A percentile compares a stretch with the other conserved stretches of the same genome.
Evolutionary conservation across 2,888 invertebrate species (phyloP).

Genomic region (Hoplodrina blanda): DNA sequence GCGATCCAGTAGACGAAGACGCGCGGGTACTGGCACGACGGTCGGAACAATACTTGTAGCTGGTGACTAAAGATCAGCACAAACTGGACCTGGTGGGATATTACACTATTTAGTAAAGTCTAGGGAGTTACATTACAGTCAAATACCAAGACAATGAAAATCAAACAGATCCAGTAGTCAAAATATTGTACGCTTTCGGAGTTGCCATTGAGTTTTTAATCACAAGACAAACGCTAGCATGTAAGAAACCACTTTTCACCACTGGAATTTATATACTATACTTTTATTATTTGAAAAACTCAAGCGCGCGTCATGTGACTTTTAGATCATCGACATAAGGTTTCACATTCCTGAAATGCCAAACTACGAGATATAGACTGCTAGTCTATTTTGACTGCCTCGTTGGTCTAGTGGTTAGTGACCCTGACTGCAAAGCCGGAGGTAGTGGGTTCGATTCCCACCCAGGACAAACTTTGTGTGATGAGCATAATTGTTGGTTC

Average conservation of each 20-base stretch:
- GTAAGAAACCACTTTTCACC: neutral
- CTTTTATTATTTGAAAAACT: no score
- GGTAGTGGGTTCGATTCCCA: no score
- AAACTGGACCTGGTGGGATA: conserved; percentile 94
- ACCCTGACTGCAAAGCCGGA: no score
- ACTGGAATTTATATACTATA: no score
- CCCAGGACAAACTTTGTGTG: no score
- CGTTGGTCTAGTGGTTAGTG: no score
- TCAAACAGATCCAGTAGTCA: neutral
- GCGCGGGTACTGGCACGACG: conserved; percentile 98
- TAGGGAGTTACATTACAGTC: neutral
- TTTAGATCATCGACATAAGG: neutral
- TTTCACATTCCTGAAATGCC: no score
- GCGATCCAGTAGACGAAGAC: conserved; percentile 98
- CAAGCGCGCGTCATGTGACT: neutral
- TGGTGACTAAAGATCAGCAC: conserved; percentile 97
- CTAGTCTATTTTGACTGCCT: no score
- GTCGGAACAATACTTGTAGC: conserved; percentile 96
- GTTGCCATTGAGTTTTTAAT: neutral
- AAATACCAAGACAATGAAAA: neutral
- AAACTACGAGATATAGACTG: no score
- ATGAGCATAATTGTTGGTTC: no score
- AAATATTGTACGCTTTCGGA: neutral
- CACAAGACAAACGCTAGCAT: neutral
- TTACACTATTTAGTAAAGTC: neutral